phyloP scores from a whole-genome alignment of 2,113 vertebrate genomes.

The Nesogale talazaci region DNA sequence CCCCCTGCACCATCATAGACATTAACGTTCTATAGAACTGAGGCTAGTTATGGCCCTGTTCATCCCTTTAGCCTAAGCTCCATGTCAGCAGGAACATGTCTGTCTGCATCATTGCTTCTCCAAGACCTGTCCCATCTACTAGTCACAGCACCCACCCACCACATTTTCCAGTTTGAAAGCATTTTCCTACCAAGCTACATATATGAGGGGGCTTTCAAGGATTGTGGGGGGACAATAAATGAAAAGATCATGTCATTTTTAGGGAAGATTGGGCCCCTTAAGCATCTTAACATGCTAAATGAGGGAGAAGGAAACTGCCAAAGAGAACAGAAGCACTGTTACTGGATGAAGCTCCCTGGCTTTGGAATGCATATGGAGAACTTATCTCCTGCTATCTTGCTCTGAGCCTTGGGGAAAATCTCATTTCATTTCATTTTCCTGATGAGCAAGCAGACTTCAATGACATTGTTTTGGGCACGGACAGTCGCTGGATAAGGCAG shows the following conservation, averaged over 20 bases:
- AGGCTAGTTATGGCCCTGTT: neutral
- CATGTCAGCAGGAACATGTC: neutral
- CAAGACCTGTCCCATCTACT: neutral
- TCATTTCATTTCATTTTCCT: neutral
- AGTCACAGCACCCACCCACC: neutral
- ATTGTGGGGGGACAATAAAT: neutral
- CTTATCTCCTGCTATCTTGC: neutral
- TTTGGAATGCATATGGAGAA: neutral
- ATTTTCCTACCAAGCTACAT: neutral
- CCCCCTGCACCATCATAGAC: neutral
- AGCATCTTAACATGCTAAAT: neutral
- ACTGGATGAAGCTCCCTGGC: neutral
- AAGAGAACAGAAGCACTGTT: constrained; percentile 17
- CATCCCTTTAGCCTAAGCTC: neutral
- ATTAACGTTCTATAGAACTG: neutral
- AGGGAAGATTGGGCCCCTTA: neutral
- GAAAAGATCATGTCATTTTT: neutral
- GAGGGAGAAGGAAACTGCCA: neutral
- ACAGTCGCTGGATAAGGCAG: too few species aligned
- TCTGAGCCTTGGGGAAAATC: neutral
- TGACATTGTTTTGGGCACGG: too few species aligned
- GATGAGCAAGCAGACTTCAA: neutral
- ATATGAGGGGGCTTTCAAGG: neutral
- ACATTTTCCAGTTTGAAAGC: neutral
- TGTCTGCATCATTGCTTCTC: neutral